Evolutionary conservation across 2,113 vertebrate genomes (phyloP), one percentile per base, ranked within the genome.

Genomic region (Eudyptes chrysolophus): DNA sequence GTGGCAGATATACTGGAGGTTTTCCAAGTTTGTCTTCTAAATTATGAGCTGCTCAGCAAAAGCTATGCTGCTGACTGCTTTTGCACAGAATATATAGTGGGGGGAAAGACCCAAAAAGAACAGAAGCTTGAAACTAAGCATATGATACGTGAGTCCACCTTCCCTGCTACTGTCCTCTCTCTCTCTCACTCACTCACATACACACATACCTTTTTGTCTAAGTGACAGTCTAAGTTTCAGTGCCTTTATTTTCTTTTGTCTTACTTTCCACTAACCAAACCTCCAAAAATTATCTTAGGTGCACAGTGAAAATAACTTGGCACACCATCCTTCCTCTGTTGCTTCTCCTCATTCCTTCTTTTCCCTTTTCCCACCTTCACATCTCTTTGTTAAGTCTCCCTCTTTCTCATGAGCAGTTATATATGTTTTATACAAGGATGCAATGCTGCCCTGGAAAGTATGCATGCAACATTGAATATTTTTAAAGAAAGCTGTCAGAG

Each of bases 21-120:
- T 95, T 95, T 95, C 95, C 95, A 97, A 66, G 6, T 61, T 78
- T 87, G 36, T 87, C 95, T 97, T 81, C 49, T 74, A 92, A 97
- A 97, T 95, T 94, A 90, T 86, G 85, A 91, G 55, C 19, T 83
- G 51, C 60, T 89, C 78, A 34, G 87, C 61, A 96, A 86, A 95
- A 90, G 55, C 24, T 60, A 6, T 29, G 72, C 34, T 84, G 40
- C 87, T 94, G 84, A 58, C 71, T 42, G 78, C 25, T 76, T 93
- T 68, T 84, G 89, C 71, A 94, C 70, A 78, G 51, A 65, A 76
- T 84, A 86, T 52, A 57, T 26, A 68, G 54, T 25, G 25, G 10
- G 29, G 15, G 3, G 2, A 66, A 89, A 70, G 51, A 75, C 21
- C 2, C 40, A 15, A 70, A 80, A 88, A 80, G 54, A 77, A 32